Evolutionary conservation across 2,888 invertebrate genomes (phyloP).

Genomic region (Platerodrilus igneus): DNA sequence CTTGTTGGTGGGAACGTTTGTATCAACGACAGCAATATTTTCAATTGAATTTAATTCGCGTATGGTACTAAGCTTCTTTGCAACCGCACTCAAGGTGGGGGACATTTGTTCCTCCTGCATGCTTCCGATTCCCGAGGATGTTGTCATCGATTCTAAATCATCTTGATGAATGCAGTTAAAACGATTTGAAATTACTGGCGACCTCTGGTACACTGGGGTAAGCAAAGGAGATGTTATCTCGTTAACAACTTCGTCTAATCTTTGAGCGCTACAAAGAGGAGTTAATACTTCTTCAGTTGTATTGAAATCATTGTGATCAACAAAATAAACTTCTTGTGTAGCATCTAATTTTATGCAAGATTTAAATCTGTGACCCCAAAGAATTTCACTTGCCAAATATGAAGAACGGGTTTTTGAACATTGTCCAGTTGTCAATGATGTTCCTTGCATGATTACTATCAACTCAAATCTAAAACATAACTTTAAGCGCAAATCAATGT

Average conservation of each 20-base stretch:
- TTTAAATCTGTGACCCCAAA: slow-evolving; percentile 79
- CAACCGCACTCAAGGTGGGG: background rate
- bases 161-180: background rate
- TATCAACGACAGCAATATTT: slow-evolving; percentile 11
- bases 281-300: slow-evolving; percentile 64
- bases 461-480: slow-evolving; percentile 64
- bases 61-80: slow-evolving; percentile 15
- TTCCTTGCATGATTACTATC: slow-evolving; percentile 77
- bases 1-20: background rate
- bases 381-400: slow-evolving; percentile 73
- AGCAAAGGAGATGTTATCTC: slow-evolving; percentile 8
- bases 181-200: slow-evolving; percentile 10
- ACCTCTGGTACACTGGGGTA: slow-evolving; percentile 7
- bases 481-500: background rate
- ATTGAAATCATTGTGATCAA: slow-evolving; percentile 62
- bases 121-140: slow-evolving; percentile 17
- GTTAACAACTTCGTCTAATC: slow-evolving; percentile 61
- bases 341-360: slow-evolving; percentile 51
- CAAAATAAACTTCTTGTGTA: slow-evolving; percentile 54
- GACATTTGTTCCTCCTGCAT: slow-evolving; percentile 10
- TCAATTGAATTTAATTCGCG: slow-evolving; percentile 17
- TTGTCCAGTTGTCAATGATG: slow-evolving; percentile 71
- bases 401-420: slow-evolving; percentile 70
- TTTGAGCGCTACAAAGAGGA: slow-evolving; percentile 81
- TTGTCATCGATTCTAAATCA: slow-evolving; percentile 6